These are phyloP conservation scores for Oligia latruncula DNA, from an alignment of 2,888 invertebrate species.

Conservation along the genomic window DNA sequence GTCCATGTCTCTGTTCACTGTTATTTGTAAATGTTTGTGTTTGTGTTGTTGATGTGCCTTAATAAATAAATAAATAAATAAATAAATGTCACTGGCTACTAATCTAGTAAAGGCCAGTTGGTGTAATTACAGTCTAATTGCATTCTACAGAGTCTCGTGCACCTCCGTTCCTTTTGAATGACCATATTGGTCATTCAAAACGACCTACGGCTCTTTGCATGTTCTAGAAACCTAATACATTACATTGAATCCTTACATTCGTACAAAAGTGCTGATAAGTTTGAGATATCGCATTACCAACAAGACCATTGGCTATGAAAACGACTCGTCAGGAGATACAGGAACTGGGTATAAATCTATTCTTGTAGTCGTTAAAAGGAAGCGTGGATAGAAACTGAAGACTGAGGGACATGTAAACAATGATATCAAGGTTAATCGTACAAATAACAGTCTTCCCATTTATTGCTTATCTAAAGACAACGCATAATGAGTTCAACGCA, in stretches of 20 bases:
- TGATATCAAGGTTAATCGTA: constrained; percentile 6
- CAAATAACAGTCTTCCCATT: not conserved
- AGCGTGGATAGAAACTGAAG: not conserved
- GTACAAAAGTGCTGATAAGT: too few species aligned
- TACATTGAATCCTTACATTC: not conserved
- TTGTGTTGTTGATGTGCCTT: too few species aligned
- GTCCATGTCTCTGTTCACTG: too few species aligned
- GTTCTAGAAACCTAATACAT: not conserved
- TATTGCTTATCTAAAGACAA: not conserved
- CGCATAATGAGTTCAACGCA: not conserved
- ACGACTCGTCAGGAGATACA: not conserved
- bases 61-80: too few species aligned
- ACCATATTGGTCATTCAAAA: not conserved
- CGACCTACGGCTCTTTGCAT: not conserved
- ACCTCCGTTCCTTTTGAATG: constrained; percentile 11
- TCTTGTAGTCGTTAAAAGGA: constrained; percentile 8
- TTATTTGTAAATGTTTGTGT: too few species aligned
- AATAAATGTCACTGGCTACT: constrained; percentile 14
- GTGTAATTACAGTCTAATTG: constrained; percentile 46
- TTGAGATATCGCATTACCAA: not conserved
- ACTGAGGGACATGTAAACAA: constrained; percentile 11
- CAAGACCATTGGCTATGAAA: too few species aligned
- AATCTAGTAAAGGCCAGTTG: constrained; percentile 48
- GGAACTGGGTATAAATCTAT: constrained; percentile 6
- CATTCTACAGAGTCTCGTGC: constrained; percentile 31